Evolutionary conservation across 2,797 vertebrate species (phyloP), one percentile per base, ranked within the genome.

Genomic region (Phaenicophaeus curvirostris): DNA sequence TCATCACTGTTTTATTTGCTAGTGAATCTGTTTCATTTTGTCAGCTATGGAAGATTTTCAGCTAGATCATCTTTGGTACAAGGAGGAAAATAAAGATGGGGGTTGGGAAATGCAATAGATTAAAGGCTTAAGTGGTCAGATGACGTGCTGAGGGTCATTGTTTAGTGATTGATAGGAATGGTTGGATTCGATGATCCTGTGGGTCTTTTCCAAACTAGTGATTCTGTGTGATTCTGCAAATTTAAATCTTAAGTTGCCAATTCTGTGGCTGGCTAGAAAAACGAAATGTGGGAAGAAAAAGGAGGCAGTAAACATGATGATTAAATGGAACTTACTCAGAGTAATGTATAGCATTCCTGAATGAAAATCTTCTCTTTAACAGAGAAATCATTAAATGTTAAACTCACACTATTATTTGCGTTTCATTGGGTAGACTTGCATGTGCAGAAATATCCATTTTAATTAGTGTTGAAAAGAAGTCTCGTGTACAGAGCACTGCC

Each of bases 371-470:
- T 92, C 51, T 95, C 82, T 85, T 96, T 95, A 90, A 90, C 84
- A 76, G 93, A 90, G 93, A 91, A 93, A 94, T 94, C 95, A 94
- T 96, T 96, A 95, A 96, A 95, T 87, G 95, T 91, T 95, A 96
- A 95, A 94, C 84, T 94, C 78, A 19, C 51, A 44, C 94, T 94
- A 93, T 95, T 97, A 96, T 96, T 96, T 96, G 93, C 2, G 15
- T 97, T 96, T 94, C 92, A 76, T 83, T 87, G 93, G 84, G 62
- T 90, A 96, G 93, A 90, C 75, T 95, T 89, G 75, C 68, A 31
- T 95, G 93, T 39, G 78, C 77, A 89, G 94, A 96, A 96, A 96
- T 94, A 97, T 73, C 93, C 75, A 71, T 95, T 97, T 95, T 96
- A 96, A 96, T 97, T 97, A 96, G 91, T 16, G 59, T 84, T 95